Base-by-base conservation (phyloP, 2,797 vertebrate genomes). In the Cuculus canorus region DNA sequence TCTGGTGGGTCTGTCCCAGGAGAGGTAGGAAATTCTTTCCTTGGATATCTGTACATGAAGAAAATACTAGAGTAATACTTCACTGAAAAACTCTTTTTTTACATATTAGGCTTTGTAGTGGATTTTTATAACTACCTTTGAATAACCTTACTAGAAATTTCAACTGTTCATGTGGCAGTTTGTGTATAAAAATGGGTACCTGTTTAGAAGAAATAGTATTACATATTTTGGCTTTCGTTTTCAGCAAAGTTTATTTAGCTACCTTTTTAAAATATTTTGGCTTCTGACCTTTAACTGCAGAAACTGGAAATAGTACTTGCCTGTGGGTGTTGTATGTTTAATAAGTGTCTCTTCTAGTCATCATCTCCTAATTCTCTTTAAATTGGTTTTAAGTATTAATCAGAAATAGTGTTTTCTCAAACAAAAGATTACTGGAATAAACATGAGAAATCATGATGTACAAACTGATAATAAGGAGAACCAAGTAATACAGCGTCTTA, bases 1-100 rank as follows among this genome's bases (percentile, higher is more conserved):
- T 93, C 97, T 99, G 90, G 99, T 99, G 30, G 99, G 99, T 39
- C 98, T 99, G 32, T 99, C 99, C 71, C 99, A 99, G 95, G 99
- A 99, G 98, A 99, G 99, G 99, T 99, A 98, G 0, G 2, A 6
- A 70, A 45, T 57, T 43, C 10, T 82, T 80, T 61, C 69, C 7
- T 63, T 59, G 11, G 4, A 11, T 81, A 24, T 73, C 63, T 72
- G 41, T 63, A 60, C 19, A 5, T 21, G 35, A 79, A 72, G 53
- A 39, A 54, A 79, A 30, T 28, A 8, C 27, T 76, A n/a, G 17
- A 32, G 24, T 50, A 53, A n/a, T 69, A 59, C 22, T 1, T 2
- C 43, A 82, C 16, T 21, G 32, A 10, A 69, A 76, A 18, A 8
- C 22, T 2, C 11, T 56, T 6, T 32, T 70, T 82, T 79, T 11